These are phyloP conservation scores for Sinocyclocheilus grahami DNA, from an alignment of 2,113 vertebrate species.

Conservation along the genomic window DNA sequence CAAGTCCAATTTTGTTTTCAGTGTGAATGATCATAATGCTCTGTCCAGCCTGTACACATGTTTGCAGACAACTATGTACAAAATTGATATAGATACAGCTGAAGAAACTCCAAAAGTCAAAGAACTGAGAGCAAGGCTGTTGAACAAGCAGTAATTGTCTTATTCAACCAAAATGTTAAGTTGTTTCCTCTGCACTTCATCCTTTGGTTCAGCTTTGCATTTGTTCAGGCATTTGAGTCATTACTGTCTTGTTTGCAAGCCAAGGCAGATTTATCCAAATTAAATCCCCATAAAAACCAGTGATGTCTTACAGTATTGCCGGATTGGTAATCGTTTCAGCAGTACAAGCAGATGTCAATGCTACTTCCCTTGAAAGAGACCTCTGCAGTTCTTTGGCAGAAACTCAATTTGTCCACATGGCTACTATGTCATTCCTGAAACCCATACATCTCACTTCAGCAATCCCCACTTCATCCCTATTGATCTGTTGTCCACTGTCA, in stretches of 20 bases:
- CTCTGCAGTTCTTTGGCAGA: conserved; percentile 33
- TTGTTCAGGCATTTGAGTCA: too few relatives aligned
- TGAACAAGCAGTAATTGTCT: too few relatives aligned
- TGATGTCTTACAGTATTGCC: not conserved
- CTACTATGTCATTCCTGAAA: conserved; percentile 45
- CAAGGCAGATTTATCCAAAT: not conserved
- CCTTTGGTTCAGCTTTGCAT: too few relatives aligned
- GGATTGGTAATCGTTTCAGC: not conserved
- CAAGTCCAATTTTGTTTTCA: too few relatives aligned
- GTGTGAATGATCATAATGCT: too few relatives aligned
- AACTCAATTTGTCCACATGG: conserved; percentile 54
- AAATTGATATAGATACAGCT: too few relatives aligned
- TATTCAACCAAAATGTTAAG: too few relatives aligned
- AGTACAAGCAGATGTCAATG: not conserved
- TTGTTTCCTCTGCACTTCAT: too few relatives aligned
- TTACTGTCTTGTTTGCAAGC: not conserved
- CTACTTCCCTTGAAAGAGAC: conserved; percentile 22
- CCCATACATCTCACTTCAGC: conserved; percentile 36
- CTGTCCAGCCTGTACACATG: too few relatives aligned
- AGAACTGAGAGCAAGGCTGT: too few relatives aligned
- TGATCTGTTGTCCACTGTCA: conserved; percentile 56
- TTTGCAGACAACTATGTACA: too few relatives aligned
- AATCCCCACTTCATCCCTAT: conserved; percentile 60
- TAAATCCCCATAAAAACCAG: not conserved
- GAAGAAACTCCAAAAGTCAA: too few relatives aligned